phyloP scores from a whole-genome alignment of 2,888 invertebrate species.

The Gastracanthus pulcherrimus region DNA sequence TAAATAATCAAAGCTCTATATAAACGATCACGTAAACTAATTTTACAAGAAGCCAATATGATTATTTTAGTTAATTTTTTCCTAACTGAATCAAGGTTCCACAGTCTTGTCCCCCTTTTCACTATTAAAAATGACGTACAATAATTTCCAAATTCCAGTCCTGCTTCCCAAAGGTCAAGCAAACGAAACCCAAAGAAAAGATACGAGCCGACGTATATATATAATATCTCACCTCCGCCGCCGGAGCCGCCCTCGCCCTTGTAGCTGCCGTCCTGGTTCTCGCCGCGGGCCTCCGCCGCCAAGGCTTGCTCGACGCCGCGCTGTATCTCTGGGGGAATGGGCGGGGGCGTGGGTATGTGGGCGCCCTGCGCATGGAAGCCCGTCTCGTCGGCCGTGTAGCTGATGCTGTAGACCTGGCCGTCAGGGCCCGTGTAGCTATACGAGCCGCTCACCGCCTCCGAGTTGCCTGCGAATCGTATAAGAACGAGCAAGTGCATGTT shows the following conservation, averaged over 20 bases:
- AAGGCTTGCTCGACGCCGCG: constrained; percentile 71
- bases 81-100: too few species aligned
- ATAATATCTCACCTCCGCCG: neutral
- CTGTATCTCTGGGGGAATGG: constrained; percentile 73
- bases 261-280: constrained; percentile 71
- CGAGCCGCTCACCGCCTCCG: constrained; percentile 71
- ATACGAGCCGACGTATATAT: neutral
- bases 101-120: too few species aligned
- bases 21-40: too few species aligned
- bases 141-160: neutral
- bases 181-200: neutral
- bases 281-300: constrained; percentile 72
- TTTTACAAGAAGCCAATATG: too few species aligned
- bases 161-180: neutral
- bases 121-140: too few species aligned
- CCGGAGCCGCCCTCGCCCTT: constrained; percentile 58
- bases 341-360: constrained; percentile 73
- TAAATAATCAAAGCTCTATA: too few species aligned
- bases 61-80: too few species aligned
- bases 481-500: too few species aligned
- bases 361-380: constrained; percentile 72
- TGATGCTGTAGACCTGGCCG: constrained; percentile 70
- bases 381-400: constrained; percentile 71
- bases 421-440: constrained; percentile 73
- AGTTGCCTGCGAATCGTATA: constrained; percentile 66